Evolutionary conservation across 2,797 vertebrate species (phyloP).

Genomic region (Acanthurus tractus): DNA sequence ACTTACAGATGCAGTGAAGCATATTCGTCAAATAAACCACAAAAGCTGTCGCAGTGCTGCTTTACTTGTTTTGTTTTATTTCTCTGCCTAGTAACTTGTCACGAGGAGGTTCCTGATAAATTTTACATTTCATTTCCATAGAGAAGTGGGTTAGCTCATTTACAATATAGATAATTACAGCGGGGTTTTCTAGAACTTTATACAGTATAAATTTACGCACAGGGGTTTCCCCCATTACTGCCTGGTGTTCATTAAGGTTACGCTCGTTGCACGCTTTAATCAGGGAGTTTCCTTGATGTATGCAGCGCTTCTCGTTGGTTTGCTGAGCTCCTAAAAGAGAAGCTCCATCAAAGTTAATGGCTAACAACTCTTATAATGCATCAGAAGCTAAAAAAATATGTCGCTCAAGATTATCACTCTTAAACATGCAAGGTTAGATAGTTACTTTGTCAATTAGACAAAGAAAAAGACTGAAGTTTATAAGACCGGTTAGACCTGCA

Average conservation of each 20-base stretch:
- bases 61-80: slow-evolving; percentile 27
- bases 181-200: slow-evolving; percentile 14
- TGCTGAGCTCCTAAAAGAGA: slow-evolving; percentile 29
- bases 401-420: too few relatives aligned
- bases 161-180: slow-evolving; percentile 57
- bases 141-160: slow-evolving; percentile 62
- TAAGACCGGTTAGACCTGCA: background rate
- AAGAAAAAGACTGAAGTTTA: too few relatives aligned
- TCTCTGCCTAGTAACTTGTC: slow-evolving; percentile 1
- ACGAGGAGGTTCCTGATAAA: slow-evolving; percentile 22
- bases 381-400: background rate
- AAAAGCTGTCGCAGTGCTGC: background rate
- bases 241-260: slow-evolving; percentile 52
- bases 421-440: too few relatives aligned
- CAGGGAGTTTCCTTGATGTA: slow-evolving; percentile 52
- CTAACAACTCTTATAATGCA: background rate
- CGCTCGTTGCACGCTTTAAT: slow-evolving; percentile 49
- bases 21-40: background rate
- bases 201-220: slow-evolving; percentile 48
- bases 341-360: background rate
- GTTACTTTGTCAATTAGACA: too few relatives aligned
- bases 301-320: slow-evolving; percentile 33
- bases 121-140: slow-evolving; percentile 60
- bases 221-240: slow-evolving; percentile 49
- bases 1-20: background rate